Base-by-base conservation (phyloP, 1,140 invertebrate species). In the Drosophila baimaii region DNA sequence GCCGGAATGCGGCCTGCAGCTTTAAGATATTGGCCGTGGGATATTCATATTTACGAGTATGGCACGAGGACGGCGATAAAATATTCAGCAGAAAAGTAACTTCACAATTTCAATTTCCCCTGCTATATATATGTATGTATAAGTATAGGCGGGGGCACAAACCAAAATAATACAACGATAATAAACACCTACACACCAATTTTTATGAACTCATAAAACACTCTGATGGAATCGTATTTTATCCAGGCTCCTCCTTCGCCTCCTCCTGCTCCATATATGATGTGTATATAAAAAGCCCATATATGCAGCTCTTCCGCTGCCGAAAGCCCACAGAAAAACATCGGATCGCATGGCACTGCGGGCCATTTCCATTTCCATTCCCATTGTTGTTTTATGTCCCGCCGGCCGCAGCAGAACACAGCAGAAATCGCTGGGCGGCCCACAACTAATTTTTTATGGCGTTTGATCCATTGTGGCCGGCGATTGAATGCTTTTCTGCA, bases 201-300 rank as follows among this genome's bases (percentile, higher is more conserved):
- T 88, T 88, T 88, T 88, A 88, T 88, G 84, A 89, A 88, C 84
- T 88, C 84, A 81, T 88, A 88, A 88, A 88, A 88, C 80, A 84
- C 79, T 74, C 72, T 63, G 57, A 80, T 77, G 83, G 84, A 88
- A 79, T 83, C 71, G 71, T 83, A 82, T 73, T 80, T 77, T 47
- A 69, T 70, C 31, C 29, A 8, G 17, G 29, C 29, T 29, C 47
- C 17, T 9, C 6, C 4, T n/a, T 9, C 23, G 2, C 35, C 33
- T 15, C 35, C 13, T 25, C 4, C 9, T 25, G 2, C 9, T 6
- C 23, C 23, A 52, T 44, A 52, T 27, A 10, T 25, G 19, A n/a
- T n/a, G 8, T 27, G 3, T 9, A 8, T 19, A 44, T 47, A 81
- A 79, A 81, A 79, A 86, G 65, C 23, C 29, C 74, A 70, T 68